phyloP scores from a whole-genome alignment of 2,888 invertebrate genomes.

The Invenusta paracnida region DNA sequence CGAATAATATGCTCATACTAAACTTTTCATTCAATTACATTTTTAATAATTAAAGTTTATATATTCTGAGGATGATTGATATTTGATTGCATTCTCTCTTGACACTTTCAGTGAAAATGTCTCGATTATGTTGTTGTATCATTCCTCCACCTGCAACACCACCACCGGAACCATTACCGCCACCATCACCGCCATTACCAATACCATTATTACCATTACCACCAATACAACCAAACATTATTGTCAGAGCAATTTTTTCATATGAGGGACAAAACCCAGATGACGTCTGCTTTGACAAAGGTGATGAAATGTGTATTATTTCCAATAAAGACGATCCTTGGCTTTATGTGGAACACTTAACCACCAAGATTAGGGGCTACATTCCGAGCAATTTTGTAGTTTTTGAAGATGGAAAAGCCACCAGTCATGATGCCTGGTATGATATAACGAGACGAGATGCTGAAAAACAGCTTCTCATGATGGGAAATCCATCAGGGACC shows the following conservation, averaged over 20 bases:
- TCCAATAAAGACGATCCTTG: conserved; percentile 80
- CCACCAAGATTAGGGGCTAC: conserved; percentile 78
- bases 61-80: too few species aligned
- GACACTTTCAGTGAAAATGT: too few species aligned
- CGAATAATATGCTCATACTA: too few species aligned
- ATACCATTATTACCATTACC: too few species aligned
- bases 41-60: too few species aligned
- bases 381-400: conserved; percentile 92
- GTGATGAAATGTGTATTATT: conserved; percentile 88
- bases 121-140: too few species aligned
- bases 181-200: too few species aligned
- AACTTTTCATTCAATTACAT: too few species aligned
- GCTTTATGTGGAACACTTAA: conserved; percentile 86
- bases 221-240: too few species aligned
- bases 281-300: conserved; percentile 87
- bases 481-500: conserved; percentile 42
- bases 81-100: too few species aligned
- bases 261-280: conserved; percentile 90
- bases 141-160: too few species aligned
- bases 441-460: conserved; percentile 41
- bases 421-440: conserved; percentile 42
- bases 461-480: conserved; percentile 35
- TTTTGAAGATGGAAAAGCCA: conserved; percentile 58
- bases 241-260: conserved; percentile 76
- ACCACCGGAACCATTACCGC: too few species aligned